Evolutionary conservation across 2,797 vertebrate species (phyloP), one percentile per base, ranked within the genome.

Genomic region (Gymnodraco acuticeps): DNA sequence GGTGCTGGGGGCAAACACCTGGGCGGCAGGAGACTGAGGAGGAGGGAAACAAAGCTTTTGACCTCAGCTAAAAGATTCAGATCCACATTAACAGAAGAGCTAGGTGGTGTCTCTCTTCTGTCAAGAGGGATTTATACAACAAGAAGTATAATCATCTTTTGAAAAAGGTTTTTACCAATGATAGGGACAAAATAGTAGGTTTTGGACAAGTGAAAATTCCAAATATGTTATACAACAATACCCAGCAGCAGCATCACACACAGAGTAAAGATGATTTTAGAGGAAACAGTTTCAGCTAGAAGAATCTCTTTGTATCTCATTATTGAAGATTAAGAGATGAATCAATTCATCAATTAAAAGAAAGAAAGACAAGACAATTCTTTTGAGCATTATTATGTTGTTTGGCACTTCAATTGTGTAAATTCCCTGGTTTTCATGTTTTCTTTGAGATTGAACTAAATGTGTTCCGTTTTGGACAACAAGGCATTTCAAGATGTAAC

Each of bases 1-100:
- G 80, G 78, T 12, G 73, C 80, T 63, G 3, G 23, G 75, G 75
- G 73, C 66, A 64, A 74, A 76, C 8, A 52, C 51, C 75, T 65
- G 53, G 3, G 31, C 53, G 43, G 64, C 67, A 56, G 75, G 72
- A 75, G 70, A 81, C n/a, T 4, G 48, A 65, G 58, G 70, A 46
- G 43, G 46, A 55, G 51, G 67, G 31, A 76, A 75, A 68, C 64
- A 64, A 43, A 13, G 38, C 54, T 73, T 53, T 38, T 59, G 19
- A 70, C 82, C 73, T 6, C 17, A 10, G 41, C 55, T 53, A 43
- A 64, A 45, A 75, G 20, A 71, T 56, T 62, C 20, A 17, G 47
- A 72, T 50, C 31, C 61, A 76, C 45, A 48, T 64, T 47, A 69
- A 45, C 27, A 31, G 42, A 0, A 11, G 16, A 63, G 68, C 8